Conservation (phyloP, 2,888 invertebrate genomes). For the Leucophenga montana region DNA sequence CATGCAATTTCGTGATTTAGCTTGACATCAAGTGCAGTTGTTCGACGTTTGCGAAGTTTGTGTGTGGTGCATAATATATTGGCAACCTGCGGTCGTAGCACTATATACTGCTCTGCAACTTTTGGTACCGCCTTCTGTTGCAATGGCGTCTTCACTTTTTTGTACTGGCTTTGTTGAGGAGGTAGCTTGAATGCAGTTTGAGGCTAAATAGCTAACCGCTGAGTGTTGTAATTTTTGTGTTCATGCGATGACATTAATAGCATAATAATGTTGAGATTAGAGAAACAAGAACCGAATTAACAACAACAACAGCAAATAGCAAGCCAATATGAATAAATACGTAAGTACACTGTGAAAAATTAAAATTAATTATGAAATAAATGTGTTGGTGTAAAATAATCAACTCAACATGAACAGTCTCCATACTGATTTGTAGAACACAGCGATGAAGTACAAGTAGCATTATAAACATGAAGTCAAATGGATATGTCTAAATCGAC, state of each 20-base stretch:
- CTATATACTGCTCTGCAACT: neutral
- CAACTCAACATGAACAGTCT: too few relatives aligned
- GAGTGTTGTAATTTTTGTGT: constrained; percentile 24
- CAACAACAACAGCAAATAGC: neutral
- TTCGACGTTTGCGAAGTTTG: neutral
- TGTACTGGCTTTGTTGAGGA: neutral
- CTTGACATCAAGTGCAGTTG: constrained; percentile 4
- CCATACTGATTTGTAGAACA: too few relatives aligned
- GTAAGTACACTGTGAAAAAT: neutral
- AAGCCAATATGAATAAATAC: neutral
- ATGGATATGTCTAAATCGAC: too few relatives aligned
- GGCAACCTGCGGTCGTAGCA: neutral
- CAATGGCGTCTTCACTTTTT: neutral
- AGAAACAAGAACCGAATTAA: neutral
- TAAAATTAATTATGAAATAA: too few relatives aligned
- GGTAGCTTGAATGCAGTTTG: too few relatives aligned
- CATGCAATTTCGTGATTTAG: constrained; percentile 13
- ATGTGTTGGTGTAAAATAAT: too few relatives aligned
- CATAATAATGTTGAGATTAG: constrained; percentile 28
- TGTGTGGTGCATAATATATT: constrained; percentile 5
- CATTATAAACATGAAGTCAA: too few relatives aligned
- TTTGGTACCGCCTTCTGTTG: constrained; percentile 7
- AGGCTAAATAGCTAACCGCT: neutral
- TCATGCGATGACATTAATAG: constrained; percentile 28
- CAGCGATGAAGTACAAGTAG: too few relatives aligned